Evolutionary conservation across 2,888 invertebrate species (phyloP), one percentile per base, ranked within the genome.

Genomic region (Gibbula magus): DNA sequence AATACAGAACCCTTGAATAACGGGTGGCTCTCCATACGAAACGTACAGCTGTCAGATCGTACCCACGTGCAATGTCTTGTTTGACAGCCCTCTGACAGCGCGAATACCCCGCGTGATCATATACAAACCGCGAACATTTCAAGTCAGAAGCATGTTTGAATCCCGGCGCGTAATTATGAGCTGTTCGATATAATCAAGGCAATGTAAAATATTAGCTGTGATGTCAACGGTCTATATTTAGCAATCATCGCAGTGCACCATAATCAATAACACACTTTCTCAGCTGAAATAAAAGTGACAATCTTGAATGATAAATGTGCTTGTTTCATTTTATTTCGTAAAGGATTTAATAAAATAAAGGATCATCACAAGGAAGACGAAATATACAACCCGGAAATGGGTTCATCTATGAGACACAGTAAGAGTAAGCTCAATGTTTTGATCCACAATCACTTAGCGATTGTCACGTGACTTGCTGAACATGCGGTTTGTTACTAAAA

Each of bases 401-500:
- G 61, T 29, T 18, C 61, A 25, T 29, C 61, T 56, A 7, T 56
- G 61, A 29, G 61, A 35, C 22, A 39, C 73, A 20, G 39, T 35
- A 20, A 73, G 20, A 18, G 22, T 35, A 29, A 29, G 29, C 61
- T 61, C 70, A 39, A 70, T 70, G 70, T 70, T 70, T 75, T 51
- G 75, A 53, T 25, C 66, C 32, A 66, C 53, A 66, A 75, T 61
- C 61, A 66, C 79, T 79, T 29, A 52, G 54, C 56, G 51, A 79
- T 20, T 20, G 52, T 75, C 81, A 81, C 75, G 81, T 81, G 81
- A 79, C 78, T 20, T 51, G 18, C 77, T 77, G 75, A 74, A 61
- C 81, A 81, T 81, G 81, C 51, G 81, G 74, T 77, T 81, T 81
- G 81, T 81, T 81, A 79, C 81, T 81, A 79, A 67, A 52, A 61